Percentiles rank a stretch among this genome's conserved stretches.
These are phyloP conservation scores for Gorsachius magnificus DNA, from an alignment of 2,797 vertebrate species.

Conservation along the genomic window DNA sequence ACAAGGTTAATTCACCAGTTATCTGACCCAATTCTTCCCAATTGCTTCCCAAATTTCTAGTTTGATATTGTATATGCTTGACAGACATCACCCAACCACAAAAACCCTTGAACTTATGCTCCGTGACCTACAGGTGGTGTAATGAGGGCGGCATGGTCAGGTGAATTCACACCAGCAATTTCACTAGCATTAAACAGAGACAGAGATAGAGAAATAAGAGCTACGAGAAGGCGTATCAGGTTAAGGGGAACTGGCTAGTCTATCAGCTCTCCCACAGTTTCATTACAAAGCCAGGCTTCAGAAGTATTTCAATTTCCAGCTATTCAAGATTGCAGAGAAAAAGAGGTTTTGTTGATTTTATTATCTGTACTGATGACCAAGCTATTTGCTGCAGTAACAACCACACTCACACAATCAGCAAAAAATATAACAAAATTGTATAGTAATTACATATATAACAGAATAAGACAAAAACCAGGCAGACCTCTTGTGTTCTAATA, in stretches of 20 bases:
- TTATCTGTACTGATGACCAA: background rate
- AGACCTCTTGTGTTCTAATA: background rate
- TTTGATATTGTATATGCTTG: background rate
- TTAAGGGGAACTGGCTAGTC: background rate
- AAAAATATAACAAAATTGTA: background rate
- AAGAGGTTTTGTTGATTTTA: background rate
- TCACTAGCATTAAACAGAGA: background rate
- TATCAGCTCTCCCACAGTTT: background rate
- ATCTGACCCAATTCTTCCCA: background rate
- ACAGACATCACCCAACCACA: background rate
- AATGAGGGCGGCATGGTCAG: background rate
- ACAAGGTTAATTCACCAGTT: background rate
- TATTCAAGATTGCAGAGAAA: background rate
- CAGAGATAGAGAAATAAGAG: background rate
- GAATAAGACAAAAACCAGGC: background rate
- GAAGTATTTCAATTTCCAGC: background rate
- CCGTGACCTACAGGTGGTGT: fast-evolving
- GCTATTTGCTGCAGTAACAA: background rate
- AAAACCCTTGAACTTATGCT: background rate
- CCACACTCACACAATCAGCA: background rate
- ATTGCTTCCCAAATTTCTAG: background rate
- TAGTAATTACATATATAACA: background rate
- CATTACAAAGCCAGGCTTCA: background rate
- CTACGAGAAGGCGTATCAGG: background rate
- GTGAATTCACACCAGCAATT: background rate